Conservation (phyloP, 2,797 vertebrate genomes). For the Lacerta bilineata region DNA sequence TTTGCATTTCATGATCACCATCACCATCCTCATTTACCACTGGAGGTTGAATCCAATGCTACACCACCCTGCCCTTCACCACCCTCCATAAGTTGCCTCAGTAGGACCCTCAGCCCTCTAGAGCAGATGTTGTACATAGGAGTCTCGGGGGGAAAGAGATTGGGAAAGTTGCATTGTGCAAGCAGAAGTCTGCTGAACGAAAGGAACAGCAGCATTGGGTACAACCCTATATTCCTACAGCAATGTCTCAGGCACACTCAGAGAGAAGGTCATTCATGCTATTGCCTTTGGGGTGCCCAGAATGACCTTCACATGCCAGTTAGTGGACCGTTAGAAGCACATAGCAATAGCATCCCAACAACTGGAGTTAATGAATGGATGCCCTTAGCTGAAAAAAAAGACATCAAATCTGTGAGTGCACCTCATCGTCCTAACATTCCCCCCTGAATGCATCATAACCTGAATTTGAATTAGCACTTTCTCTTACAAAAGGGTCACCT, state of each 20-base stretch:
- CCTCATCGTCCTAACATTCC: slow-evolving; percentile 9
- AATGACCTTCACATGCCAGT: neutral
- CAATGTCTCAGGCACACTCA: neutral
- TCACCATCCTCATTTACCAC: no score
- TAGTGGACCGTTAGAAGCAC: neutral
- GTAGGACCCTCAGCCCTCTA: neutral
- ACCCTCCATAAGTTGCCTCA: no score
- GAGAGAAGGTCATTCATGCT: neutral
- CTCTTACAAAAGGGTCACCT: slow-evolving; percentile 4
- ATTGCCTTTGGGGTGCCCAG: neutral
- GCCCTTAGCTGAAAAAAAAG: slow-evolving; percentile 18
- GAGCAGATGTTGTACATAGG: neutral
- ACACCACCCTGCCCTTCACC: no score
- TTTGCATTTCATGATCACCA: neutral
- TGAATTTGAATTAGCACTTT: slow-evolving; percentile 26
- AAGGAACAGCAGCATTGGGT: no score
- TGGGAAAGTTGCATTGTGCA: no score
- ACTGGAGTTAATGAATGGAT: neutral
- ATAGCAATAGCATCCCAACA: neutral
- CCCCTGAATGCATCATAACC: neutral
- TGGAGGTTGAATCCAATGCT: no score
- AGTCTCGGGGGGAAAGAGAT: no score
- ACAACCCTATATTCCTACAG: neutral
- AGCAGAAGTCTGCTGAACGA: neutral
- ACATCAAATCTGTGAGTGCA: neutral